A percentile compares a stretch with the other conserved stretches of the same genome.
Conservation (phyloP, 2,113 vertebrate species). For the Octodon degus region DNA sequence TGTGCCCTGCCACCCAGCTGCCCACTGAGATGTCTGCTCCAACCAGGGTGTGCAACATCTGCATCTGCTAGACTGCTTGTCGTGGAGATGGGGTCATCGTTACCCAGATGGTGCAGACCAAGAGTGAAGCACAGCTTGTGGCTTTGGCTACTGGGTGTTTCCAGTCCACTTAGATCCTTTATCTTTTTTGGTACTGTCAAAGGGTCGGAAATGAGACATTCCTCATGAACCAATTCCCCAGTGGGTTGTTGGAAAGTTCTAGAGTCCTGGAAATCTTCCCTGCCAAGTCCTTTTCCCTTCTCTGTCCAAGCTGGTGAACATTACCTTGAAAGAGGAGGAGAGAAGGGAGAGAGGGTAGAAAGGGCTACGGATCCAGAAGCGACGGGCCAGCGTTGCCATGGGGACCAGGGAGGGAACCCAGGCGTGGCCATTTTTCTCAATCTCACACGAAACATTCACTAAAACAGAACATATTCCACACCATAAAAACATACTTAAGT, state of each 20-base stretch:
- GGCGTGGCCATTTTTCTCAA: neutral
- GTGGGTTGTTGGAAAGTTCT: neutral
- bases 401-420: neutral
- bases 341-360: neutral
- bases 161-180: neutral
- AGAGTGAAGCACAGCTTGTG: neutral
- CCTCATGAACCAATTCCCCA: neutral
- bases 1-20: slow-evolving; percentile 98
- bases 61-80: neutral
- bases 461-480: neutral
- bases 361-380: neutral
- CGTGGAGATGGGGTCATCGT: neutral
- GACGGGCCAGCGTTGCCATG: neutral
- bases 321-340: neutral
- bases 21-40: slow-evolving; percentile 97
- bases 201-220: neutral
- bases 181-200: neutral
- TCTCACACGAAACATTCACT: neutral
- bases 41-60: slow-evolving; percentile 96
- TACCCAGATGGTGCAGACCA: neutral
- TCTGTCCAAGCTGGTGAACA: slow-evolving; percentile 97
- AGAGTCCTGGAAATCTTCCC: neutral
- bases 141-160: neutral
- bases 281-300: slow-evolving; percentile 93
- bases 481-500: neutral